phyloP scores from a whole-genome alignment of 2,113 vertebrate species.

The Calidris pygmaea region DNA sequence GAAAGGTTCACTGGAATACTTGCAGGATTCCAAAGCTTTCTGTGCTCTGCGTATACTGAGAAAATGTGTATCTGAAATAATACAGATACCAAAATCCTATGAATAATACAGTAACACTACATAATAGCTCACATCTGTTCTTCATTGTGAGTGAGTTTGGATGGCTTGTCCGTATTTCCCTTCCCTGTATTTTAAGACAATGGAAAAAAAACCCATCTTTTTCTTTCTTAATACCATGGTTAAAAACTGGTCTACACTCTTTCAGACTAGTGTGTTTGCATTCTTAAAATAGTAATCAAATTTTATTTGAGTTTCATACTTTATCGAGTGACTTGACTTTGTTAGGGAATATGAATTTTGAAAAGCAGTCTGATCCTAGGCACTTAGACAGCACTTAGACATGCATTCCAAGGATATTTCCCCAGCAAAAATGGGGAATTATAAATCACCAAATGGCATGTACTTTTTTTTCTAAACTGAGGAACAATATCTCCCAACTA shows the following conservation, averaged over 20 bases:
- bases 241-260: neutral
- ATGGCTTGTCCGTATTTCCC: neutral
- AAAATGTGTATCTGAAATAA: neutral
- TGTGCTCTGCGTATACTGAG: neutral
- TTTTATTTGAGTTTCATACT: neutral
- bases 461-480: neutral
- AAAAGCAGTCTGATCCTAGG: neutral
- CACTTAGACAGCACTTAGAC: neutral
- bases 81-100: neutral
- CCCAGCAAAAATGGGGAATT: neutral
- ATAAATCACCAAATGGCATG: neutral
- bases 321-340: neutral
- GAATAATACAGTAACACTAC: neutral
- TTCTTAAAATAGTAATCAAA: neutral
- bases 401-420: neutral
- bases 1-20: neutral
- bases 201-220: fast-evolving
- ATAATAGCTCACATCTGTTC: neutral
- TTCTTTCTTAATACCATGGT: neutral
- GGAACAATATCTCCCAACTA: neutral
- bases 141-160: neutral
- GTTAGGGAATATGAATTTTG: neutral
- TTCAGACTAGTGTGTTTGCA: neutral
- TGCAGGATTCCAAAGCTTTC: neutral
- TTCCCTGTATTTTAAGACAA: neutral